phyloP scores from a whole-genome alignment of 2,113 vertebrate species.

The Ammodytes dubius region DNA sequence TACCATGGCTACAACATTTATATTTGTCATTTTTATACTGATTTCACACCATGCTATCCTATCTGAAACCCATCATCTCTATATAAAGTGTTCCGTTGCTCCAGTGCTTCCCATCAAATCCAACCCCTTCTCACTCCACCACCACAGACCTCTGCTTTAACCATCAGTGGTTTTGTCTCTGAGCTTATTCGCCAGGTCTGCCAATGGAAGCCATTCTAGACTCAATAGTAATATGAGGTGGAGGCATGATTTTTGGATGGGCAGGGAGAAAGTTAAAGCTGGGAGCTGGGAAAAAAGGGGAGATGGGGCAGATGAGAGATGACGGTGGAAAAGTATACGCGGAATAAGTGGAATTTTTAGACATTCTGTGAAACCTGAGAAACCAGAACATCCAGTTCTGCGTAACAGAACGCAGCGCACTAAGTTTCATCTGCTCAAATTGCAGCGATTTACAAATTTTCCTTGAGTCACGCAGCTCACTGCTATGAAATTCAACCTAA shows the following conservation, averaged over 20 bases:
- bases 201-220: slow-evolving; percentile 62
- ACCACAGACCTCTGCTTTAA: slow-evolving; percentile 75
- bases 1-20: neutral
- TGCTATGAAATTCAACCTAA: slow-evolving; percentile 9
- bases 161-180: slow-evolving; percentile 68
- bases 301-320: slow-evolving; percentile 47
- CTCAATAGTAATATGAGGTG: slow-evolving; percentile 67
- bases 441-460: slow-evolving; percentile 40
- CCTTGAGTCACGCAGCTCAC: slow-evolving; percentile 37
- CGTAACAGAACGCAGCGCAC: slow-evolving; percentile 15
- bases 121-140: slow-evolving; percentile 53
- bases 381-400: slow-evolving; percentile 43
- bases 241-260: slow-evolving; percentile 57
- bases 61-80: slow-evolving; percentile 29
- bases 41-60: slow-evolving; percentile 47
- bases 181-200: slow-evolving; percentile 58
- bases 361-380: slow-evolving; percentile 56
- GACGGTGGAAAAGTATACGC: slow-evolving; percentile 68
- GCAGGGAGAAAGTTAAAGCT: slow-evolving; percentile 55
- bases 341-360: slow-evolving; percentile 55
- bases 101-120: slow-evolving; percentile 47
- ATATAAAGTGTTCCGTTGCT: slow-evolving; percentile 48
- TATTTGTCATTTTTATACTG: slow-evolving; percentile 6
- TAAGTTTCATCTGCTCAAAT: slow-evolving; percentile 28
- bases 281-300: slow-evolving; percentile 24